Conservation (phyloP, 2,888 invertebrate species). For the Drosophila buzzatii region DNA sequence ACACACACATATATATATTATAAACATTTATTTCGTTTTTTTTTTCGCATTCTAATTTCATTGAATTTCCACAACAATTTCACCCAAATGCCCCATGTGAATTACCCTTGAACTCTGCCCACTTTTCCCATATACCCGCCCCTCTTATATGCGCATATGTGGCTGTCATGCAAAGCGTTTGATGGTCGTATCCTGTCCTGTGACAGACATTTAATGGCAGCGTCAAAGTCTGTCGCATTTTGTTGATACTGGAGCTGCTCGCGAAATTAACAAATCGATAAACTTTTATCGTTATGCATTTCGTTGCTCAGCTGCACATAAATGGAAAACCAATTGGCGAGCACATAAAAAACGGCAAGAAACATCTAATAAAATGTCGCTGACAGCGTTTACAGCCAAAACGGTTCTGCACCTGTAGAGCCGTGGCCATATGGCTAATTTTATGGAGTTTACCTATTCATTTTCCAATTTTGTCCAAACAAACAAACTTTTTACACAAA, state of each 20-base stretch:
- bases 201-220: conserved; percentile 67
- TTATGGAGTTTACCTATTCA: conserved; percentile 49
- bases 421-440: conserved; percentile 70
- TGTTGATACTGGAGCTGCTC: conserved; percentile 62
- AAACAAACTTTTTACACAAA: conserved; percentile 49
- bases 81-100: conserved; percentile 56
- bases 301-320: conserved; percentile 64
- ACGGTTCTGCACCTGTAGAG: conserved; percentile 62
- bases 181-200: conserved; percentile 45
- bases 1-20: conserved; percentile 23
- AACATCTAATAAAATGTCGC: conserved; percentile 5
- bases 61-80: conserved; percentile 71
- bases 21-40: conserved; percentile 3
- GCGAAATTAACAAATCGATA: conserved; percentile 75
- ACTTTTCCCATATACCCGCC: conserved; percentile 18
- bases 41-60: conserved; percentile 75
- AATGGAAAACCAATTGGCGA: conserved; percentile 68
- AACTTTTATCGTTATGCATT: conserved; percentile 74
- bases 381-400: conserved; percentile 11
- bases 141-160: conserved; percentile 7
- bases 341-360: conserved; percentile 36
- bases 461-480: conserved; percentile 55
- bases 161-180: conserved; percentile 51
- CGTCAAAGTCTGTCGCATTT: conserved; percentile 57
- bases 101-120: conserved; percentile 35